Evolutionary conservation across 2,888 invertebrate species (phyloP), one percentile per base, ranked within the genome.

Genomic region (Pocota personata): DNA sequence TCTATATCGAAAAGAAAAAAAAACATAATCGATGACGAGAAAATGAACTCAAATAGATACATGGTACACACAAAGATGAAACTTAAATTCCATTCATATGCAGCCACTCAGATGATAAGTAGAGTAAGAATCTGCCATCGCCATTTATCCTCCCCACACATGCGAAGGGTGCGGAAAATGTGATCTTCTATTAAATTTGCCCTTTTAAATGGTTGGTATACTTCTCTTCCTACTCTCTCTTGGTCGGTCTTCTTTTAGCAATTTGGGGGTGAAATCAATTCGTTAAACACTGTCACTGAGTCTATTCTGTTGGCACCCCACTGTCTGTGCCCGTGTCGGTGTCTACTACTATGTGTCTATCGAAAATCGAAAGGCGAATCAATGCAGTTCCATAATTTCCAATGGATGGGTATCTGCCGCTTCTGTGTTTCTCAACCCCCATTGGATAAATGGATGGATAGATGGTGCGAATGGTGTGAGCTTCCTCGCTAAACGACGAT

Each of bases 231-330:
- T 48, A 24, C 27, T 62, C 12, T 37, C 35, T 55, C 75, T 67
- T 48, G 21, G 71, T 76, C 55, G 73, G 58, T 73, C 21, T 66
- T 76, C 80, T 76, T 76, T 76, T 62, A 71, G 12, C 52, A 76
- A 82, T 86, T 75, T 30, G 71, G 84, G n/a, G 86, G 86, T 86
- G 80, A 82, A 80, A 86, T 86, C 86, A 86, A 86, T 77, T 82
- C 86, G 82, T 82, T 86, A 67, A 82, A 86, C 71, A 62, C 66
- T 76, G 80, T 86, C 84, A 71, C 60, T 60, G 82, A 72, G 76
- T 82, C 62, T 72, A 40, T 75, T 50, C 57, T 57, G 8, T 50
- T n/a, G 76, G 71, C 84, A 86, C 82, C 76, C 76, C 24, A 64
- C 48, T 60, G 76, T 76, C 79, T 76, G 46, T 30, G 16, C 21